Conservation (phyloP, 2,888 invertebrate genomes). For the Drosophila percnosoma region DNA sequence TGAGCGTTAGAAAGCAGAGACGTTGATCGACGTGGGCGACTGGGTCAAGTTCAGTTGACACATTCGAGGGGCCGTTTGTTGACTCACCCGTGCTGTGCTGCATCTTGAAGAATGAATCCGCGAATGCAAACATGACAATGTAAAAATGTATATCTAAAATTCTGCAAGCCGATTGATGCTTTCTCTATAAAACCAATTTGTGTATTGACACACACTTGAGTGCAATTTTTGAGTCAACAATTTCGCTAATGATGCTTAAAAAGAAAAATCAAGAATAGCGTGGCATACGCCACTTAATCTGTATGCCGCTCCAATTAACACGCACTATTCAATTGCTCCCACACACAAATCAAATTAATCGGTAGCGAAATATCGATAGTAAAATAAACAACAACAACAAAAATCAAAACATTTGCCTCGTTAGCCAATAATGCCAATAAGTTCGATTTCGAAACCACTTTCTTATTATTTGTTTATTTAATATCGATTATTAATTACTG, state of each 20-base stretch:
- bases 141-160: not conserved
- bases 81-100: slow-evolving; percentile 54
- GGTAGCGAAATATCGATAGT: not conserved
- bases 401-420: not conserved
- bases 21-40: slow-evolving; percentile 60
- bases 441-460: no score
- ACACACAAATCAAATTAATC: not conserved
- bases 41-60: slow-evolving; percentile 77
- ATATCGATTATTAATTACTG: not conserved
- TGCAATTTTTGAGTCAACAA: not conserved
- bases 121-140: not conserved
- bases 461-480: not conserved
- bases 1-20: slow-evolving; percentile 26
- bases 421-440: not conserved
- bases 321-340: not conserved
- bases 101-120: not conserved
- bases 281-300: not conserved
- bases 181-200: not conserved
- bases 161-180: not conserved
- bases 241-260: not conserved
- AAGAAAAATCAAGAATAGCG: not conserved
- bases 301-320: not conserved
- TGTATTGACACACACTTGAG: not conserved
- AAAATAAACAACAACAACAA: not conserved
- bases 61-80: slow-evolving; percentile 39